A percentile compares a stretch with the other conserved stretches of the same genome.
These are phyloP conservation scores for Tetranychus piercei DNA, from an alignment of 2,888 invertebrate genomes.

Conservation along the genomic window DNA sequence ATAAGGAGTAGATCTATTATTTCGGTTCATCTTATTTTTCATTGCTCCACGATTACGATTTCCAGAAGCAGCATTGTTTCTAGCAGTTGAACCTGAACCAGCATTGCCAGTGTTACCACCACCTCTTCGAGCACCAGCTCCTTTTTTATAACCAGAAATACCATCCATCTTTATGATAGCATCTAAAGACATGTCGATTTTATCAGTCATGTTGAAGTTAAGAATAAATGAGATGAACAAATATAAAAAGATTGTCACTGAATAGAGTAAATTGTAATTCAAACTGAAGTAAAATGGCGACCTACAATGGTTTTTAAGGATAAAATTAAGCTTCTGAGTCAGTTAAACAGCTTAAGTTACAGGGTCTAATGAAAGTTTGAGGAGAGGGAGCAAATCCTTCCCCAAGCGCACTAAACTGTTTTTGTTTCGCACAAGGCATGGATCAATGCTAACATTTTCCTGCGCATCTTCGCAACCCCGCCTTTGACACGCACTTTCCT, in stretches of 20 bases:
- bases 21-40: conserved; percentile 23
- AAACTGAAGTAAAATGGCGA: conserved; percentile 2
- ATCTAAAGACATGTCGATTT: conserved; percentile 91
- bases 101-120: conserved; percentile 18
- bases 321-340: too few species aligned
- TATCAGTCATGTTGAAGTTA: conserved; percentile 51
- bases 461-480: too few species aligned
- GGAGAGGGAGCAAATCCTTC: too few species aligned
- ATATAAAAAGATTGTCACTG: not conserved
- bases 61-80: conserved; percentile 32
- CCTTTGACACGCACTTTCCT: too few species aligned
- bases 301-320: not conserved
- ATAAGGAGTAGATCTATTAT: conserved; percentile 37
- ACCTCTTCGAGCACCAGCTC: conserved; percentile 30
- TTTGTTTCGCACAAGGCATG: too few species aligned
- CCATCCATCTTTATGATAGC: conserved; percentile 71
- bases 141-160: conserved; percentile 35
- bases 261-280: not conserved
- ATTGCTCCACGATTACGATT: conserved; percentile 32
- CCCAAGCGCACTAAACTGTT: too few species aligned
- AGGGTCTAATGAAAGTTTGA: too few species aligned
- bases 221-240: not conserved
- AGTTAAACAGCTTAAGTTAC: too few species aligned
- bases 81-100: conserved; percentile 28
- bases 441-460: too few species aligned